phyloP scores from a whole-genome alignment of 2,888 invertebrate genomes.

The Noctua fimbriata region DNA sequence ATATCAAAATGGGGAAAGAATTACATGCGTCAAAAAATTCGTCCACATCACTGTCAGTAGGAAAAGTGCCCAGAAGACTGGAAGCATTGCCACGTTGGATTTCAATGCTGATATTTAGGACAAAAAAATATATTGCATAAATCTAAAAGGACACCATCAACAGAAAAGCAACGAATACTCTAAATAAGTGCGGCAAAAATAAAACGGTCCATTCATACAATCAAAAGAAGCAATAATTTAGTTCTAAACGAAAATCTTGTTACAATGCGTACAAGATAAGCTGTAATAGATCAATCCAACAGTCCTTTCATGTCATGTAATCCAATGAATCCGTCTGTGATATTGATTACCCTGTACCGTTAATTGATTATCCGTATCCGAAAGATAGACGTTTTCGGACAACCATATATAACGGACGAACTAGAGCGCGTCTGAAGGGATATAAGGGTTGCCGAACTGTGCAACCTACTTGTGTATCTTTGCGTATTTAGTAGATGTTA shows the following conservation, averaged over 20 bases:
- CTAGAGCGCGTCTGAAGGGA: conserved; percentile 67
- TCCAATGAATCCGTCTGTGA: conserved; percentile 52
- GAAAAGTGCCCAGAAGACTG: not conserved
- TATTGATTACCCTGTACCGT: conserved; percentile 64
- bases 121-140: not conserved
- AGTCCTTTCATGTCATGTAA: conserved; percentile 55
- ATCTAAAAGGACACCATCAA: not conserved
- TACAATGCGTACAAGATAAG: conserved; percentile 15
- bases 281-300: conserved; percentile 54
- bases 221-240: not conserved
- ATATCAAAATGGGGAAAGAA: no score
- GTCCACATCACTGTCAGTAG: not conserved
- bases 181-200: not conserved
- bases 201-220: not conserved
- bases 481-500: conserved; percentile 29
- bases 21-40: no score
- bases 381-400: conserved; percentile 63
- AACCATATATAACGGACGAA: conserved; percentile 65
- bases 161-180: not conserved
- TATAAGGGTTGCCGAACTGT: conserved; percentile 56
- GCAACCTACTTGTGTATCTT: conserved; percentile 59
- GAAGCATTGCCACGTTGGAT: no score
- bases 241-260: conserved; percentile 28
- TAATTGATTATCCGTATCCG: conserved; percentile 72
- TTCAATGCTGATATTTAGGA: not conserved